Percentiles rank a stretch among this genome's conserved stretches.
These are phyloP conservation scores for Alfaro cultratus DNA, from an alignment of 2,797 vertebrate genomes.

Conservation along the genomic window DNA sequence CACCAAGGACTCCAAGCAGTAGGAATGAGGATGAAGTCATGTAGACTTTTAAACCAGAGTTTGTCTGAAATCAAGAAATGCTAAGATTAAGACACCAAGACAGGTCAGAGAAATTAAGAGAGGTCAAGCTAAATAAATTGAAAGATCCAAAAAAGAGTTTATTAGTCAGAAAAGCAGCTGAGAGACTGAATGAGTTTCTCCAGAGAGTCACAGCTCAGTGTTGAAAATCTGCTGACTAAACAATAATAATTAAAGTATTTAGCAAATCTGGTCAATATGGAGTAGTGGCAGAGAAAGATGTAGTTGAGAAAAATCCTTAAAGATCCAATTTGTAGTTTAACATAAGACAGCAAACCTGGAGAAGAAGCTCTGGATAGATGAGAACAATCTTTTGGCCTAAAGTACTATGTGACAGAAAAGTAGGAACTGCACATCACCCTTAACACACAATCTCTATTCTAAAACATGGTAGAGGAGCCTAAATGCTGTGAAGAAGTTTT, in stretches of 20 bases:
- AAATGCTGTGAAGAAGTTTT: not conserved
- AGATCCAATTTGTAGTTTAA: not conserved
- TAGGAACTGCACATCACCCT: not conserved
- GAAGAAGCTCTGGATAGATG: not conserved
- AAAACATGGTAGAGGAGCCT: not conserved
- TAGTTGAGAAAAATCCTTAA: not conserved
- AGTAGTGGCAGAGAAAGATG: not conserved
- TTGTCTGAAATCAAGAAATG: not conserved
- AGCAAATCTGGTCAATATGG: not conserved
- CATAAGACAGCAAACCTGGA: not conserved
- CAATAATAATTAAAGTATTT: not conserved
- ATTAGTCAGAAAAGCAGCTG: not conserved
- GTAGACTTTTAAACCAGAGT: not conserved
- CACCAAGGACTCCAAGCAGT: not conserved
- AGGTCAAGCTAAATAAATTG: not conserved
- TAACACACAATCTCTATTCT: not conserved
- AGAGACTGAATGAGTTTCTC: not conserved
- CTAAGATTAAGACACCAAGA: not conserved
- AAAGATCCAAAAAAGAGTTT: not conserved
- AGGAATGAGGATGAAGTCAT: not conserved
- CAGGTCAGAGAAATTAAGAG: not conserved
- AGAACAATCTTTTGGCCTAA: not conserved
- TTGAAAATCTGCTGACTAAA: not conserved
- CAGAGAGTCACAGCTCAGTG: not conserved
- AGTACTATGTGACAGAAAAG: not conserved